Conservation (phyloP, 2,888 invertebrate species). For the Hypsopygia costalis region DNA sequence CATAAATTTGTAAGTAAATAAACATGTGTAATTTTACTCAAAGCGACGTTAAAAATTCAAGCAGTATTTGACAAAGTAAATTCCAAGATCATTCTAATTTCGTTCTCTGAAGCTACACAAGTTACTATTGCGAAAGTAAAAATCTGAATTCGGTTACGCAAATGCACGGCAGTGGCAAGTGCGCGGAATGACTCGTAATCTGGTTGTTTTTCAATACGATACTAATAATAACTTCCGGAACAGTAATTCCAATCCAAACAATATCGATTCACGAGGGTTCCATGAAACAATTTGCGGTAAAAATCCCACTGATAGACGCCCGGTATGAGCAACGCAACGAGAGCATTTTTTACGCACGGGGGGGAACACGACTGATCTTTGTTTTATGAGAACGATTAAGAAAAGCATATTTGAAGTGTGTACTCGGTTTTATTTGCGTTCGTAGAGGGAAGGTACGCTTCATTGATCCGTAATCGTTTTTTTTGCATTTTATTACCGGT, state of each 20-base stretch:
- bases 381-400: constrained; percentile 81
- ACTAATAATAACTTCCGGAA: constrained; percentile 55
- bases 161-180: constrained; percentile 27
- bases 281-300: constrained; percentile 68
- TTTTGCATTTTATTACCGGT: constrained; percentile 71
- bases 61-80: no score
- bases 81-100: background rate
- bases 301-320: constrained; percentile 61
- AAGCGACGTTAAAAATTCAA: no score
- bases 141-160: constrained; percentile 24
- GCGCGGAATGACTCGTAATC: constrained; percentile 44
- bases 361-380: constrained; percentile 75
- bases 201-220: constrained; percentile 49
- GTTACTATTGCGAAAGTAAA: background rate
- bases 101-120: background rate
- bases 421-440: constrained; percentile 76
- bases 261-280: constrained; percentile 61
- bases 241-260: constrained; percentile 56
- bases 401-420: constrained; percentile 81
- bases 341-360: constrained; percentile 58
- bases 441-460: constrained; percentile 70
- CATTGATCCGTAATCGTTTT: constrained; percentile 80
- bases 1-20: no score
- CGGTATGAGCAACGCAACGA: constrained; percentile 64
- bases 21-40: no score